Percentiles rank a stretch among this genome's conserved stretches.
Evolutionary conservation across 2,888 invertebrate genomes (phyloP).

Genomic region (Chironomus riparius): DNA sequence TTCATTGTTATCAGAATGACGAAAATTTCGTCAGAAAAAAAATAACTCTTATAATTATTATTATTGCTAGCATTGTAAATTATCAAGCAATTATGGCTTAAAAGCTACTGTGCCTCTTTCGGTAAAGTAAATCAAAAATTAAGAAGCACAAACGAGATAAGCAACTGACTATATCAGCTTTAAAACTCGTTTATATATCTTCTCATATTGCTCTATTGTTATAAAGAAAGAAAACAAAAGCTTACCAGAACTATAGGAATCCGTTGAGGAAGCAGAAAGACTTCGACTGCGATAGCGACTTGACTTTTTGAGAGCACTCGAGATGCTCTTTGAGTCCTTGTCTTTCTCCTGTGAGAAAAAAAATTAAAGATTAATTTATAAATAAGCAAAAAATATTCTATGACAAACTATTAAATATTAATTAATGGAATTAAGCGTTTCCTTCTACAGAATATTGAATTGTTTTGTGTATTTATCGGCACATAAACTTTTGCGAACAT

Average conservation of each 20-base stretch:
- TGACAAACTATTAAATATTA: not conserved
- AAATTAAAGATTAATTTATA: not conserved
- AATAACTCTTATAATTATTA: too few relatives aligned
- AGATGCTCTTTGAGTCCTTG: slow-evolving; percentile 27
- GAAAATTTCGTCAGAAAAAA: too few relatives aligned
- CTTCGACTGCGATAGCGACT: slow-evolving; percentile 83
- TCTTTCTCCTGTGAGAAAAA: slow-evolving; percentile 30
- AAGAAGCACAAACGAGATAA: not conserved
- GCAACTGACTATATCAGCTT: not conserved
- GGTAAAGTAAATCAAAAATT: not conserved
- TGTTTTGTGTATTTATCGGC: too few relatives aligned
- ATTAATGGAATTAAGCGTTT: too few relatives aligned
- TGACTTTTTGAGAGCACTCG: slow-evolving; percentile 66
- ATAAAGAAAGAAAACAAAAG: not conserved
- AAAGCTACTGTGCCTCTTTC: too few relatives aligned
- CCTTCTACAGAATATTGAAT: too few relatives aligned
- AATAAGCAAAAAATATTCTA: not conserved
- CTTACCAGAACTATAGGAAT: slow-evolving; percentile 87
- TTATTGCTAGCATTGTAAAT: too few relatives aligned
- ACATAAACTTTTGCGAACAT: too few relatives aligned
- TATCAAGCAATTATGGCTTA: too few relatives aligned
- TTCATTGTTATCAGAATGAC: too few relatives aligned
- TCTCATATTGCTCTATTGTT: not conserved
- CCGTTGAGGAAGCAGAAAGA: slow-evolving; percentile 86
- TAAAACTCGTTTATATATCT: not conserved